These are phyloP conservation scores for Pogonognathellus flavescens DNA, from an alignment of 1,140 invertebrate species.

Conservation along the genomic window DNA sequence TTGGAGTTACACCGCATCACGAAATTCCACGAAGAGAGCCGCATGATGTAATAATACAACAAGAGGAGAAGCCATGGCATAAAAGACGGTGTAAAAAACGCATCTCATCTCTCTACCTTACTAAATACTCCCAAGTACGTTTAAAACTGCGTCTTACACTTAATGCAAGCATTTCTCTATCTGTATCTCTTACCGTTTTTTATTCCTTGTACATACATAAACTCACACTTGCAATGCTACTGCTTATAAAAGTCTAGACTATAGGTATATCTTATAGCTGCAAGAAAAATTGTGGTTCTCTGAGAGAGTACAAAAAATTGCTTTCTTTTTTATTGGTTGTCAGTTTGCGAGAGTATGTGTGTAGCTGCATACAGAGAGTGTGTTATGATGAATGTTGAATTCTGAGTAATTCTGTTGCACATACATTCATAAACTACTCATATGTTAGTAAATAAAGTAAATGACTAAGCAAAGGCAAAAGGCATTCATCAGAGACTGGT, in stretches of 20 bases:
- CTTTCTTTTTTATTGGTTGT: not conserved
- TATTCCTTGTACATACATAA: no score
- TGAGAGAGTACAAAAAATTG: not conserved
- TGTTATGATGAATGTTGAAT: not conserved
- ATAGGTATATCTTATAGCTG: not conserved
- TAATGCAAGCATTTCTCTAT: no score
- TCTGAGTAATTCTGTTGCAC: not conserved
- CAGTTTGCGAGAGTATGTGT: not conserved
- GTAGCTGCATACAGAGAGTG: not conserved
- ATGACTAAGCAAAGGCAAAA: conserved; percentile 3
- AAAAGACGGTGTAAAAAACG: not conserved
- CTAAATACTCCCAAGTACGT: no score
- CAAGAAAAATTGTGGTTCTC: conserved; percentile 6
- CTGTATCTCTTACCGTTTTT: no score
- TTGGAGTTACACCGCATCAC: not conserved
- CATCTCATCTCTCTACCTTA: no score
- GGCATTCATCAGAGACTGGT: not conserved
- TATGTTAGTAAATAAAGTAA: not conserved
- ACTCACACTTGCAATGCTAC: no score
- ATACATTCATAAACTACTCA: not conserved
- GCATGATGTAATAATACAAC: not conserved
- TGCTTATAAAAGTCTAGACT: no score
- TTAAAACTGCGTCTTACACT: no score
- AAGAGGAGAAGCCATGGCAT: not conserved
- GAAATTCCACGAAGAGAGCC: conserved; percentile 23